Percentiles rank a stretch among this genome's conserved stretches.
Evolutionary conservation across 2,888 invertebrate species (phyloP).

Genomic region (Drosophila leonis): DNA sequence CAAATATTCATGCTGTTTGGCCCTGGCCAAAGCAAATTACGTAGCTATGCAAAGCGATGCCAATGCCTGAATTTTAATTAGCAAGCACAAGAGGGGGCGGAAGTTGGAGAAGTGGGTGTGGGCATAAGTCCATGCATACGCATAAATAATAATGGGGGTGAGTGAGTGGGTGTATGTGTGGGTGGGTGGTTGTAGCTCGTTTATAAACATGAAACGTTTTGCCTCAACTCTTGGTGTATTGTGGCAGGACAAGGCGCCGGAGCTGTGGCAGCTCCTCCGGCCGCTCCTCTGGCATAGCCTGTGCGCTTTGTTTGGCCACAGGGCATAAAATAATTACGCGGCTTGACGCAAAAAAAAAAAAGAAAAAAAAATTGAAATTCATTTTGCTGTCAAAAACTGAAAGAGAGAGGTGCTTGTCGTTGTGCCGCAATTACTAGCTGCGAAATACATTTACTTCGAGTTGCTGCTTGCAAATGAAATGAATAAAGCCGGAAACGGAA

Average conservation of each 20-base stretch:
- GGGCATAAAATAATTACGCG: slow-evolving; percentile 81
- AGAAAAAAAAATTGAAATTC: slow-evolving; percentile 52
- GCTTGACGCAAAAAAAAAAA: slow-evolving; percentile 68
- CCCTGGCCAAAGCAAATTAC: slow-evolving; percentile 66
- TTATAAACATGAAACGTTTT: slow-evolving; percentile 44
- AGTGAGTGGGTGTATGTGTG: slow-evolving; percentile 2
- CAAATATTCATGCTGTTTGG: slow-evolving; percentile 76
- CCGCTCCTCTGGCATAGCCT: not conserved
- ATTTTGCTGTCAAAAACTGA: slow-evolving; percentile 62
- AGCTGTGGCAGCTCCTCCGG: slow-evolving; percentile 2
- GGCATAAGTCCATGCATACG: slow-evolving; percentile 62
- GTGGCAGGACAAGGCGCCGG: slow-evolving; percentile 34
- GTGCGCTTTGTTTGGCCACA: slow-evolving; percentile 62
- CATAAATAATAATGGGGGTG: slow-evolving; percentile 73
- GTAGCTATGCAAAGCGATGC: slow-evolving; percentile 76
- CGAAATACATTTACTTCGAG: slow-evolving; percentile 61
- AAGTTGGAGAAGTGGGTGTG: slow-evolving; percentile 10
- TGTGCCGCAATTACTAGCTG: slow-evolving; percentile 53
- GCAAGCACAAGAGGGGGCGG: slow-evolving; percentile 48
- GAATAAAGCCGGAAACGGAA: slow-evolving; percentile 66
- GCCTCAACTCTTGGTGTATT: slow-evolving; percentile 75
- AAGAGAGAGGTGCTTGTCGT: slow-evolving; percentile 7
- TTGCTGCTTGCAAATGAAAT: slow-evolving; percentile 55
- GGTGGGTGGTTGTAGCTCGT: slow-evolving; percentile 29
- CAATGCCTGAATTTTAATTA: slow-evolving; percentile 79